Conservation (phyloP, 2,113 vertebrate genomes). For the Xiphophorus couchianus region DNA sequence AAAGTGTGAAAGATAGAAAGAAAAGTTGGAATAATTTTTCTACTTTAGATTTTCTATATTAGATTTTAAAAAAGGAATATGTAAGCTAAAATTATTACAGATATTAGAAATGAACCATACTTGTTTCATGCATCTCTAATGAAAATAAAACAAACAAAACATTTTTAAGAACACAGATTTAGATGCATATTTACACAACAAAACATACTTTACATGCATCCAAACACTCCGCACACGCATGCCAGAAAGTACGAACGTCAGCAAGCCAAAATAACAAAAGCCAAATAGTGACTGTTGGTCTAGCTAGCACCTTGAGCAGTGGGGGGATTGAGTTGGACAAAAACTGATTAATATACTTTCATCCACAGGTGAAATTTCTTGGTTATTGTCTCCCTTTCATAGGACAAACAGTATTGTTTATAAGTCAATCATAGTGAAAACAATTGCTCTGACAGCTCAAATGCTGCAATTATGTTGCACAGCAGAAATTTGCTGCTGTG, state of each 20-base stretch:
- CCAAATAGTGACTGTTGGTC: slow-evolving; percentile 32
- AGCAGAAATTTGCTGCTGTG: neutral
- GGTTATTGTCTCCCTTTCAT: neutral
- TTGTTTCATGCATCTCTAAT: neutral
- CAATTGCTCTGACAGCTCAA: neutral
- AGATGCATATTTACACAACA: slow-evolving; percentile 22
- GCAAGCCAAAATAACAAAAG: slow-evolving; percentile 12
- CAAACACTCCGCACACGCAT: slow-evolving; percentile 20
- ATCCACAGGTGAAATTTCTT: neutral
- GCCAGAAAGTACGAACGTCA: slow-evolving; percentile 23
- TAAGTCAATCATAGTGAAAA: neutral
- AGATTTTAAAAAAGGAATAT: neutral
- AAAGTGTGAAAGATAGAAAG: too few species aligned
- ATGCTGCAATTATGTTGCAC: neutral
- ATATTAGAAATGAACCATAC: neutral
- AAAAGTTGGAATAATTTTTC: too few species aligned
- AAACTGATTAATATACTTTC: neutral
- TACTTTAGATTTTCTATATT: too few species aligned
- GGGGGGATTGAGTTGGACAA: neutral
- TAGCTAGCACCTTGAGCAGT: slow-evolving; percentile 12
- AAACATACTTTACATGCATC: slow-evolving; percentile 5
- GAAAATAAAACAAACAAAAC: neutral
- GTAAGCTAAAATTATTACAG: neutral
- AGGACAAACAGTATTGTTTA: neutral
- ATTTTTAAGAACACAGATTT: neutral